Conservation (phyloP, 2,113 vertebrate species). For the Centropristis striata region DNA sequence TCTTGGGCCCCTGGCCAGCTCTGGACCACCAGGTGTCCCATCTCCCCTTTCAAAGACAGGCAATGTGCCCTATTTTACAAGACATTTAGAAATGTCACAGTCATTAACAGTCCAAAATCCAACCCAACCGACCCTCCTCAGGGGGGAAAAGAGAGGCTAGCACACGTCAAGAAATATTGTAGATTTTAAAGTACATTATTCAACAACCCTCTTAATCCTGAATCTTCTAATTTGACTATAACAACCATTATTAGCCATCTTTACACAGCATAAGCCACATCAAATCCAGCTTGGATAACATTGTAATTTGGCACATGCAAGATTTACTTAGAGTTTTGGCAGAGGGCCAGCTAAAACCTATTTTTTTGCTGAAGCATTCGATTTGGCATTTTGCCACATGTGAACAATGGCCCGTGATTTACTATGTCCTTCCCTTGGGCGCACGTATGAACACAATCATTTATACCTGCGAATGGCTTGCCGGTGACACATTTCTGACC, state of each 20-base stretch:
- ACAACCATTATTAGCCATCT: slow-evolving; percentile 46
- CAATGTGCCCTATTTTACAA: slow-evolving; percentile 67
- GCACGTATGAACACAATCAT: slow-evolving; percentile 47
- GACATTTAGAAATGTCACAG: slow-evolving; percentile 77
- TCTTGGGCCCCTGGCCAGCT: slow-evolving; percentile 59
- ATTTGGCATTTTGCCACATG: slow-evolving; percentile 61
- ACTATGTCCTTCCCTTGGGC: slow-evolving; percentile 28
- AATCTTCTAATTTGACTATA: slow-evolving; percentile 45
- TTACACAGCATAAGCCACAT: slow-evolving; percentile 52
- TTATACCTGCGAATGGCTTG: slow-evolving; percentile 57
- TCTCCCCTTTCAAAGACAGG: slow-evolving; percentile 57
- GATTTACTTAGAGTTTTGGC: slow-evolving; percentile 65
- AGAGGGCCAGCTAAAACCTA: slow-evolving; percentile 51
- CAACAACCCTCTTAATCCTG: slow-evolving; percentile 32
- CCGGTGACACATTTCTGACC: slow-evolving; percentile 41
- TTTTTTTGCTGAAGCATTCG: slow-evolving; percentile 62
- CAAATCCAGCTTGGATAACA: slow-evolving; percentile 54
- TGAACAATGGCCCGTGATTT: slow-evolving; percentile 52
- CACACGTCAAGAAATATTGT: slow-evolving; percentile 16
- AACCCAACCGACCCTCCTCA: slow-evolving; percentile 24
- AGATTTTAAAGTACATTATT: slow-evolving; percentile 32
- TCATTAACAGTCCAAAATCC: slow-evolving; percentile 58
- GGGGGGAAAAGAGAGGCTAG: not conserved
- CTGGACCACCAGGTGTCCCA: slow-evolving; percentile 69
- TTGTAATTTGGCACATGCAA: slow-evolving; percentile 53